Conservation (phyloP, 2,113 vertebrate species). For the Lepus timidus region DNA sequence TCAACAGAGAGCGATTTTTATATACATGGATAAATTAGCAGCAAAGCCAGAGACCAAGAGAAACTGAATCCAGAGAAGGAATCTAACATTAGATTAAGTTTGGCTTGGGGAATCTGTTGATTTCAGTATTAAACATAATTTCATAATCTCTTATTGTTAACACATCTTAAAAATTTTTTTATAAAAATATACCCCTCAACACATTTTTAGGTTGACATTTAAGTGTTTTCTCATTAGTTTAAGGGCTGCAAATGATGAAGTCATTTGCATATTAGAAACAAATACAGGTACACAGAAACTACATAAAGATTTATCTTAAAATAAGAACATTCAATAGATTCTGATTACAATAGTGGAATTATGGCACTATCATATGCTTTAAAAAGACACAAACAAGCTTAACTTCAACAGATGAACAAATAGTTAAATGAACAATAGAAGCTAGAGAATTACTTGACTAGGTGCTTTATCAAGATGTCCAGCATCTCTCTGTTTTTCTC, state of each 20-base stretch:
- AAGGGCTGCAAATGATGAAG: background rate
- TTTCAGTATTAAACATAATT: background rate
- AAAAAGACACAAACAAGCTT: background rate
- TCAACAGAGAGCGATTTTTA: background rate
- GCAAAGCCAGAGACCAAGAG: background rate
- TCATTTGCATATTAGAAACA: background rate
- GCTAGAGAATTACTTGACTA: slow-evolving; percentile 91
- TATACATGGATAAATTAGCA: slow-evolving; percentile 7
- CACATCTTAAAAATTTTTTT: background rate
- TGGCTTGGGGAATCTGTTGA: background rate
- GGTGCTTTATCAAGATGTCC: slow-evolving; percentile 96
- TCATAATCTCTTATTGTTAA: background rate
- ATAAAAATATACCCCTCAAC: background rate
- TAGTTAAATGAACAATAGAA: background rate
- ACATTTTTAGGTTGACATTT: background rate
- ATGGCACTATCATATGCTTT: background rate
- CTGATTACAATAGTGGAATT: background rate
- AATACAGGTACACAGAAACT: background rate
- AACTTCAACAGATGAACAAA: background rate
- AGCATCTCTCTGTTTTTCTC: slow-evolving; percentile 98
- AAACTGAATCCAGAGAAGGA: background rate
- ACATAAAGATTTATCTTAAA: background rate
- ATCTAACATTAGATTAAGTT: background rate
- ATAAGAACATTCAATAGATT: background rate
- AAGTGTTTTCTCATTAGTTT: background rate